These are phyloP conservation scores for Camponotus vicinus DNA, from an alignment of 1,140 invertebrate species.

Conservation along the genomic window DNA sequence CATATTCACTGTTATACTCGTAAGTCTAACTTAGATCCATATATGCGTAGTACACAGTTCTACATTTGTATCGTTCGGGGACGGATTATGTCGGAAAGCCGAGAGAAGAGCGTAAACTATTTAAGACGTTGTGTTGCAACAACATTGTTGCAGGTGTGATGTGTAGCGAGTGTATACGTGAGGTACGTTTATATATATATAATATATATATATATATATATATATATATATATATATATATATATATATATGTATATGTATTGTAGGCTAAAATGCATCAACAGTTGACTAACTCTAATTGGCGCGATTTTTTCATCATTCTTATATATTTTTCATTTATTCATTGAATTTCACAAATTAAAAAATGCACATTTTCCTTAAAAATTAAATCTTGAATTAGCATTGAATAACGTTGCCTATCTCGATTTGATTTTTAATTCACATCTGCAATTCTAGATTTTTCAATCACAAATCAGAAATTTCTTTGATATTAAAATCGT, in stretches of 20 bases:
- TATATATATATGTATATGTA: no score
- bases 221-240: no score
- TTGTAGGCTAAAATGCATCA: conserved; percentile 16
- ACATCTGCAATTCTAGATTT: background rate
- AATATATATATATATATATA: no score
- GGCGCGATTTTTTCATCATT: background rate
- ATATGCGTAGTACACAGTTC: conserved; percentile 74
- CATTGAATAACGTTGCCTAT: background rate
- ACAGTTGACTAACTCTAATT: conserved; percentile 13
- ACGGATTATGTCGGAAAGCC: conserved; percentile 78
- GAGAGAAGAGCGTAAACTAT: conserved; percentile 73
- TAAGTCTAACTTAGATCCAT: conserved; percentile 73
- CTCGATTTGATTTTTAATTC: background rate
- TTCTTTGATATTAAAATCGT: background rate
- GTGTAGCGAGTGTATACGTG: conserved; percentile 24
- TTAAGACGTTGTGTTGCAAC: conserved; percentile 9
- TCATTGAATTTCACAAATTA: background rate
- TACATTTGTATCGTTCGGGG: conserved; percentile 77
- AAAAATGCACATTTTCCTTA: background rate
- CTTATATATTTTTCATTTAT: background rate
- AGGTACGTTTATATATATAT: conserved; percentile 31
- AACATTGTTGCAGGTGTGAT: conserved; percentile 15
- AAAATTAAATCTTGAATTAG: background rate
- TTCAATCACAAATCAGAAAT: background rate
- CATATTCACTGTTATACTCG: conserved; percentile 75